Evolutionary conservation across 2,113 vertebrate genomes (phyloP).

Genomic region (Eubucco bourcierii): DNA sequence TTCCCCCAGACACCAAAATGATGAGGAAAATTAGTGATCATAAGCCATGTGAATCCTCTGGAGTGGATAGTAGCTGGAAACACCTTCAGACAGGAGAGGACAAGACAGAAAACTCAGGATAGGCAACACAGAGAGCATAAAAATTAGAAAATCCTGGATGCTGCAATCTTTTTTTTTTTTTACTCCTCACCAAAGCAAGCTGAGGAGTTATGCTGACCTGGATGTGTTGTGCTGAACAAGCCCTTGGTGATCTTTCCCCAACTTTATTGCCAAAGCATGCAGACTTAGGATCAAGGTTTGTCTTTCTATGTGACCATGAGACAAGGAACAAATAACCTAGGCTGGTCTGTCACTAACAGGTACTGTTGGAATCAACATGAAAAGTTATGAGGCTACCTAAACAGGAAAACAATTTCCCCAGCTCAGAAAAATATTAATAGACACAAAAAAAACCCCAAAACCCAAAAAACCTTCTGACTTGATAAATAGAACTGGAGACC

Average conservation of each 20-base stretch:
- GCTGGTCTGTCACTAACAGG: neutral
- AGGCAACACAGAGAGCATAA: neutral
- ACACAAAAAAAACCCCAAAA: neutral
- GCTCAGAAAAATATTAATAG: neutral
- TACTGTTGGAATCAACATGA: neutral
- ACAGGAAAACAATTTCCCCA: neutral
- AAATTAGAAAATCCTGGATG: neutral
- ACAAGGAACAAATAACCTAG: neutral
- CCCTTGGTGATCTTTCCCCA: neutral
- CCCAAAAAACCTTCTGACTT: neutral
- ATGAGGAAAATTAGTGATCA: neutral
- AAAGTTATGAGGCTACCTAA: neutral
- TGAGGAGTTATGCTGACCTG: neutral
- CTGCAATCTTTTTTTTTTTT: neutral
- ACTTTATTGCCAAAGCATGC: neutral
- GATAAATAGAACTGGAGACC: conserved; percentile 35
- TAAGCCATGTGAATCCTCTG: neutral
- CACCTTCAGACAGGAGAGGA: neutral
- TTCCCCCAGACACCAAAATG: neutral
- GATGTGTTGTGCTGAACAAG: neutral
- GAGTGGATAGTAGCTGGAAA: neutral
- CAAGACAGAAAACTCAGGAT: neutral
- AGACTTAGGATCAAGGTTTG: neutral
- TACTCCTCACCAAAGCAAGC: neutral
- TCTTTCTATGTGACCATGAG: neutral